These are phyloP conservation scores for Orthonychiurus folsomi DNA, from an alignment of 2,888 invertebrate genomes.

Conservation along the genomic window DNA sequence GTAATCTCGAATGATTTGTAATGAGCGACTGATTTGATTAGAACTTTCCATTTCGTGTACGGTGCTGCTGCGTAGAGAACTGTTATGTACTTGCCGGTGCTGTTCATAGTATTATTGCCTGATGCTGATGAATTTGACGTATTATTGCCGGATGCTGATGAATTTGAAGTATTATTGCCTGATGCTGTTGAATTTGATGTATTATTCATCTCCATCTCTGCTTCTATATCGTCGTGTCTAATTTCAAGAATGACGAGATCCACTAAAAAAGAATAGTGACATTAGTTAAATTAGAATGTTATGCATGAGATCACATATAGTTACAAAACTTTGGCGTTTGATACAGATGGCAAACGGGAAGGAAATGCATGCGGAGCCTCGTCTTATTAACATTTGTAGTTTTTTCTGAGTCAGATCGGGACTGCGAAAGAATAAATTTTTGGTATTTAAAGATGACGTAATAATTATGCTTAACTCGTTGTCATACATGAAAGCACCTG, in stretches of 20 bases:
- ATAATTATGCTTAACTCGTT: no score
- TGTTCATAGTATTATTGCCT: neutral
- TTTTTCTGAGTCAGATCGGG: no score
- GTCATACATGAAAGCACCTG: neutral
- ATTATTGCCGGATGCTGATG: neutral
- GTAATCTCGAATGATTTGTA: neutral
- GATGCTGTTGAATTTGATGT: neutral
- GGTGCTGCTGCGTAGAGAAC: conserved; percentile 1
- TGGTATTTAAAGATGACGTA: no score
- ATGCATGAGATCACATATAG: neutral
- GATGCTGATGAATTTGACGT: neutral
- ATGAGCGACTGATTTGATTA: neutral
- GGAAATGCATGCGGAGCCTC: neutral
- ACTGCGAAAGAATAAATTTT: no score
- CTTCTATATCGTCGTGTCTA: neutral
- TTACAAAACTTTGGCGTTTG: neutral
- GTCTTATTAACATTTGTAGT: no score
- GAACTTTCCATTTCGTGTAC: neutral
- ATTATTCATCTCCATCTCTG: neutral
- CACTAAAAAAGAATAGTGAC: neutral
- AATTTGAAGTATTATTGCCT: neutral
- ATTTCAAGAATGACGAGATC: conserved; percentile 1
- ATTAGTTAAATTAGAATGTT: conserved; percentile 1
- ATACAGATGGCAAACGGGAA: conserved; percentile 4
- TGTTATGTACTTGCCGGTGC: neutral